Evolutionary conservation across 53 echinoderm and acorn worm genomes (phyloP).

Genomic region (Zoroaster sp.): DNA sequence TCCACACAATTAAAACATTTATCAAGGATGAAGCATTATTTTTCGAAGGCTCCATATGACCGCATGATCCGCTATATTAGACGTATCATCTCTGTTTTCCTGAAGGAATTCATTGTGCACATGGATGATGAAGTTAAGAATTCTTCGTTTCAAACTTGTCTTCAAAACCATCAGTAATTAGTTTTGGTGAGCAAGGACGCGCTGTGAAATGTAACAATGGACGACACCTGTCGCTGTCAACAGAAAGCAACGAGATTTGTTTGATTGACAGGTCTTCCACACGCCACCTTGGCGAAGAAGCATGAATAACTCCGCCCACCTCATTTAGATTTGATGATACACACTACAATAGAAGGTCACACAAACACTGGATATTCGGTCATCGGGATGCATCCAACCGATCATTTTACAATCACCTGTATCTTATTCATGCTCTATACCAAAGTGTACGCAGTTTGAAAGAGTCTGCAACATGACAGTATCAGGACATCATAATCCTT

Average conservation of each 20-base stretch:
- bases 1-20: too few species aligned
- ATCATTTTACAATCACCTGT: background rate
- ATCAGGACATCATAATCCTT: background rate
- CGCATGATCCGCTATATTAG: too few species aligned
- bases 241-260: background rate
- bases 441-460: background rate
- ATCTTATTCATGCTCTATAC: background rate
- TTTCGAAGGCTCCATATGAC: too few species aligned
- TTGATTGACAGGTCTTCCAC: slow-evolving; percentile 24
- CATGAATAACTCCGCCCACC: slow-evolving; percentile 49
- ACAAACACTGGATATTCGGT: background rate
- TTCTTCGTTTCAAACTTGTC: too few species aligned
- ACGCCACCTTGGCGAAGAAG: slow-evolving; percentile 45
- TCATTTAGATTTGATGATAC: slow-evolving; percentile 15
- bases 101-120: too few species aligned
- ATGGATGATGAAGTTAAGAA: too few species aligned
- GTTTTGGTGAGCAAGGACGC: too few species aligned
- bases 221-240: background rate
- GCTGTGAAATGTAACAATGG: background rate
- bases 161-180: too few species aligned
- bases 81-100: too few species aligned
- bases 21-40: too few species aligned
- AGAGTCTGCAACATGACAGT: background rate
- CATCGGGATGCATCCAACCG: background rate
- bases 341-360: slow-evolving; percentile 17